Percentiles rank a stretch among this genome's conserved stretches.
Evolutionary conservation across 2,113 vertebrate genomes (phyloP).

Genomic region (Oxygymnocypris stewartii): DNA sequence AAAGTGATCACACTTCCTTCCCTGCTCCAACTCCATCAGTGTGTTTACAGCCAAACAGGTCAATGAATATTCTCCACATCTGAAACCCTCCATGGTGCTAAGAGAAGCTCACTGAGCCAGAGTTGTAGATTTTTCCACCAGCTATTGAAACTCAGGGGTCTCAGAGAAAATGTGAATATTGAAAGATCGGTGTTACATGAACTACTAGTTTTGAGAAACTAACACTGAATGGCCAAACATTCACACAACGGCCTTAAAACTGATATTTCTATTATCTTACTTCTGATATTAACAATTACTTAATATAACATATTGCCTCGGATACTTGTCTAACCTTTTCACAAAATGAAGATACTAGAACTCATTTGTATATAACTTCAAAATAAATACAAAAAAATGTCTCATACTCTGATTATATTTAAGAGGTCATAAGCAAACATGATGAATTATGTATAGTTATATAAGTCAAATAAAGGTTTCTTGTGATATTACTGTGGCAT

Average conservation of each 20-base stretch:
- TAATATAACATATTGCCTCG: background rate
- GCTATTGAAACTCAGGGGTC: constrained; percentile 35
- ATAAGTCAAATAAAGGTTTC: background rate
- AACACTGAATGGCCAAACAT: background rate
- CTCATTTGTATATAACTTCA: background rate
- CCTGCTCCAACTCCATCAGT: constrained; percentile 11
- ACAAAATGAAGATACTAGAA: background rate
- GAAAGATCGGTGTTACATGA: background rate
- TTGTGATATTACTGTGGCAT: background rate
- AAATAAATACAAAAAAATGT: background rate
- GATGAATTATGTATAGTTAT: background rate
- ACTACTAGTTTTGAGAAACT: background rate
- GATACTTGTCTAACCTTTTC: background rate
- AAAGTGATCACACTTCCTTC: constrained; percentile 33
- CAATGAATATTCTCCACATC: constrained; percentile 1
- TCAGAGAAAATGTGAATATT: constrained; percentile 16
- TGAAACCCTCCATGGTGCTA: constrained; percentile 36
- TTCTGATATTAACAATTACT: constrained; percentile 12
- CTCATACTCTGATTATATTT: background rate
- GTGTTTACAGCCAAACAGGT: background rate
- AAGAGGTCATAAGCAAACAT: background rate
- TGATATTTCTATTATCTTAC: background rate
- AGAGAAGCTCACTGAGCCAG: constrained; percentile 17
- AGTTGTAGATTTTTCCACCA: constrained; percentile 23
- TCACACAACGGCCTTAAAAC: constrained; percentile 31